Evolutionary conservation across 2,113 vertebrate species (phyloP).

Genomic region (Raja brachyura): DNA sequence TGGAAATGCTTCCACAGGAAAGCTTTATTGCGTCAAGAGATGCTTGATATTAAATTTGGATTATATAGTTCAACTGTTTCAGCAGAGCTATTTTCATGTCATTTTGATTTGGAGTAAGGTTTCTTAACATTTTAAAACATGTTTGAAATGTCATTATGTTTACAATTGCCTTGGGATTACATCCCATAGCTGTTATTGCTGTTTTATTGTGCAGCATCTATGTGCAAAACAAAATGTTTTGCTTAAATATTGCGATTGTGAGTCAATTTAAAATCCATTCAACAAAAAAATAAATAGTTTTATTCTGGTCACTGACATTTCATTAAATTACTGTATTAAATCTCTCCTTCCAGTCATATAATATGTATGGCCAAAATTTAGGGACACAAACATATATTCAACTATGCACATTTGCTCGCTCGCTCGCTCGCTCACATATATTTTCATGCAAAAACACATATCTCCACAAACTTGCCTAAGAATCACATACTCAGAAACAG

Average conservation of each 20-base stretch:
- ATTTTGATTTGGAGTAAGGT: background rate
- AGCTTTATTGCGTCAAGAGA: background rate
- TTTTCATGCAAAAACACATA: background rate
- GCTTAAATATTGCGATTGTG: background rate
- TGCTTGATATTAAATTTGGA: constrained; percentile 5
- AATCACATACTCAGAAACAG: too few species aligned
- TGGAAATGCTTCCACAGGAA: background rate
- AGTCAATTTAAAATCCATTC: background rate
- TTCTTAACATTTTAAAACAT: background rate
- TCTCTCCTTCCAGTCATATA: background rate
- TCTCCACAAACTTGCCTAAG: background rate
- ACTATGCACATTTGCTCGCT: too few species aligned
- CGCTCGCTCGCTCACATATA: too few species aligned
- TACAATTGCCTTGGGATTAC: background rate
- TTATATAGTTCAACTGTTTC: background rate
- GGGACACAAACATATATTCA: background rate
- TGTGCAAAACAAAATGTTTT: background rate
- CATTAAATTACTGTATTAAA: background rate
- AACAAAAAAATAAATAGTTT: background rate
- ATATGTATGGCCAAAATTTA: too few species aligned
- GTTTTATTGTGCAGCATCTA: background rate
- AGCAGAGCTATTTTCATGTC: background rate
- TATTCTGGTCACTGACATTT: background rate
- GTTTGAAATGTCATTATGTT: background rate
- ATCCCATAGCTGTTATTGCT: background rate